A percentile compares a stretch with the other conserved stretches of the same genome.
Evolutionary conservation across 2,888 invertebrate species (phyloP).

Genomic region (Lottia gigantea): DNA sequence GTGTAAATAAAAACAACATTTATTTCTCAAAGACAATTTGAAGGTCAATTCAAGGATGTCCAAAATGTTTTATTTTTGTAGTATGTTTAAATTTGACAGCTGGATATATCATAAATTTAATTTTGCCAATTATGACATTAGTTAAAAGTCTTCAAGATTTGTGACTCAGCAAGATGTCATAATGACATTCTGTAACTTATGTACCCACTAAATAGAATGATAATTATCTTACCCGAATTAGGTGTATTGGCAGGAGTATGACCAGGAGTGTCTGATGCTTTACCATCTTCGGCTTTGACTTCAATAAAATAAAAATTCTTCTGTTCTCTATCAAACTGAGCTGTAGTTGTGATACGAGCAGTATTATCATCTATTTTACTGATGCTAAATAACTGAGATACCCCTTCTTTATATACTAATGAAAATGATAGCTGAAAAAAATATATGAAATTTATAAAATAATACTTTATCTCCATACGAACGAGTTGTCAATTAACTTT

Average conservation of each 20-base stretch:
- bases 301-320: constrained; percentile 83
- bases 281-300: constrained; percentile 95
- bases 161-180: no score
- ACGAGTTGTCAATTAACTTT: no score
- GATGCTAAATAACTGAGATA: constrained; percentile 12
- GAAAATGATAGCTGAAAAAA: constrained; percentile 11
- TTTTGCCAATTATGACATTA: no score
- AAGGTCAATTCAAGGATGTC: not conserved
- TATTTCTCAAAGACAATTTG: no score
- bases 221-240: constrained; percentile 80
- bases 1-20: constrained; percentile 13
- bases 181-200: no score
- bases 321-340: constrained; percentile 34
- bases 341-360: constrained; percentile 29
- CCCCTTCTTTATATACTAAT: not conserved
- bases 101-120: not conserved
- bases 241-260: constrained; percentile 89
- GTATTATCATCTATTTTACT: constrained; percentile 28
- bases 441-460: no score
- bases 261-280: constrained; percentile 92
- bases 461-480: no score
- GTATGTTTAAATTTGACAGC: no score
- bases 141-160: no score
- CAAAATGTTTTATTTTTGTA: no score
- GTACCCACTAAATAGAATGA: not conserved